phyloP scores from a whole-genome alignment of 2,797 vertebrate species.

The Argyrosomus regius region DNA sequence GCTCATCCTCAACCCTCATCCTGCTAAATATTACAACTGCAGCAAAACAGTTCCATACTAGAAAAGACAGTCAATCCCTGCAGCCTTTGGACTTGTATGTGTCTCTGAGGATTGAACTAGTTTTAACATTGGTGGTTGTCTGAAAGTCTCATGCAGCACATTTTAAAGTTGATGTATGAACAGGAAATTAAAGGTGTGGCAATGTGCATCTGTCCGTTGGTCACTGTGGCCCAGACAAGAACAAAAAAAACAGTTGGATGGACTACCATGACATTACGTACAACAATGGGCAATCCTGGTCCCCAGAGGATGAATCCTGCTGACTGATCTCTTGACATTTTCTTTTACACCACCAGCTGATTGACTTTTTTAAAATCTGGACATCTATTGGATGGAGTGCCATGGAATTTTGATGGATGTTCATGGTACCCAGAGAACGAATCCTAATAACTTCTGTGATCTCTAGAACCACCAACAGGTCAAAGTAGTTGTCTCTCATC shows the following conservation, averaged over 20 bases:
- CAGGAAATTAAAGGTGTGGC: background rate
- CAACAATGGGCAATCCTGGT: background rate
- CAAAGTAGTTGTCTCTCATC: too few relatives aligned
- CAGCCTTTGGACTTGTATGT: background rate
- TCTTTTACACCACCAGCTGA: too few relatives aligned
- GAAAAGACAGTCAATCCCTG: constrained; percentile 6
- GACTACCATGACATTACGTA: background rate
- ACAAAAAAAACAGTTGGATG: too few relatives aligned
- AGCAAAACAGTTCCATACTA: constrained; percentile 29
- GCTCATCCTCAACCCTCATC: constrained; percentile 17
- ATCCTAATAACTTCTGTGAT: background rate
- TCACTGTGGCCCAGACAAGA: background rate
- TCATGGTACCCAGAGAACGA: background rate
- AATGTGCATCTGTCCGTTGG: background rate
- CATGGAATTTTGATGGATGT: background rate
- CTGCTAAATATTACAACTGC: constrained; percentile 39
- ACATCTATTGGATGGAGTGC: background rate
- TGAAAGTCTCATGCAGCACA: background rate
- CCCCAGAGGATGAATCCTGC: too few relatives aligned
- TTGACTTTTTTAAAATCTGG: too few relatives aligned
- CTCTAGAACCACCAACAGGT: background rate
- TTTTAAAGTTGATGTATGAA: background rate
- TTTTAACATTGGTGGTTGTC: background rate
- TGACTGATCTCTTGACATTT: background rate
- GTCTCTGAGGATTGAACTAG: background rate